Evolutionary conservation across 2,113 vertebrate genomes (phyloP).

Genomic region (Manacus vitellinus): DNA sequence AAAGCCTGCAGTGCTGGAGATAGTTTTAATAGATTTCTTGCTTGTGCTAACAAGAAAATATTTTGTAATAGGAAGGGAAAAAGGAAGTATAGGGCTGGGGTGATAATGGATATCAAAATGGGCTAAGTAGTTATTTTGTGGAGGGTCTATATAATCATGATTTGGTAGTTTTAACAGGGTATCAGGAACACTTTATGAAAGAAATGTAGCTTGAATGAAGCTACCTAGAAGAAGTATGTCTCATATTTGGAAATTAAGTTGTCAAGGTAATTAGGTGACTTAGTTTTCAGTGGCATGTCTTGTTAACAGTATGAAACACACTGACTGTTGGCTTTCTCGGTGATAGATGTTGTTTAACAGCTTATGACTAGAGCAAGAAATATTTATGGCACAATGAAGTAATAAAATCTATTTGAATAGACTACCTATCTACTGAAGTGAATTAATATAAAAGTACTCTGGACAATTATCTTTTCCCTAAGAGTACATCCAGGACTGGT

Average conservation of each 20-base stretch:
- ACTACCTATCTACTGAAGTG: background rate
- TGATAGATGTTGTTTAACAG: background rate
- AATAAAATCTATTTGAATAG: background rate
- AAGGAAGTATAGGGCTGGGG: background rate
- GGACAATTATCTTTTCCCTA: background rate
- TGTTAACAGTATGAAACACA: background rate
- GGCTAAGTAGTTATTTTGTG: background rate
- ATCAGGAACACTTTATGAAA: background rate
- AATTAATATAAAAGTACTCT: background rate
- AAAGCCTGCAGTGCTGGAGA: background rate
- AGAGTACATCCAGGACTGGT: accelerated
- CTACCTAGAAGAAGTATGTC: background rate
- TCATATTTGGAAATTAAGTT: background rate
- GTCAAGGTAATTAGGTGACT: background rate
- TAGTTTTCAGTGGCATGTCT: background rate
- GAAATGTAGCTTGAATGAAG: background rate
- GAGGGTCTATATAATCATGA: background rate
- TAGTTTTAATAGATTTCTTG: background rate
- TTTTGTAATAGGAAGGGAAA: background rate
- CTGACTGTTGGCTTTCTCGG: background rate
- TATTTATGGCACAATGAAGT: background rate
- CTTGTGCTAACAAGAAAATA: background rate
- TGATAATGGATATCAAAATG: background rate
- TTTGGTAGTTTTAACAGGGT: background rate
- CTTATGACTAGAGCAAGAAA: background rate